Evolutionary conservation across 2,888 invertebrate species (phyloP).

Genomic region (Liposcelis brunnea): DNA sequence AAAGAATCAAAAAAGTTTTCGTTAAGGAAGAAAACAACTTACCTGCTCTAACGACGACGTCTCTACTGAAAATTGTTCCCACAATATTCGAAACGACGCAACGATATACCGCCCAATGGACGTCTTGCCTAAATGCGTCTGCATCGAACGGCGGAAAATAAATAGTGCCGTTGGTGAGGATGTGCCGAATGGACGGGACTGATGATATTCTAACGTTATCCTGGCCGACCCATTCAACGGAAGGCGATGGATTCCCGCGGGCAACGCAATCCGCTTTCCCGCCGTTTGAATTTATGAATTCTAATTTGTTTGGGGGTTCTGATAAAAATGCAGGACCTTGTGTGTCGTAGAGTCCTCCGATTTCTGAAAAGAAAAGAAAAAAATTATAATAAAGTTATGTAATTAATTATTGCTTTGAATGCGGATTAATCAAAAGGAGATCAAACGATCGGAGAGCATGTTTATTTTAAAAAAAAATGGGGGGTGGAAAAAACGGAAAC

Average conservation of each 20-base stretch:
- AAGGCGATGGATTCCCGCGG: slow-evolving; percentile 34
- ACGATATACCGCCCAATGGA: slow-evolving; percentile 36
- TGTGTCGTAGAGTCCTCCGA: slow-evolving; percentile 33
- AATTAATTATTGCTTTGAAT: too few species aligned
- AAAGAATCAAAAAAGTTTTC: too few species aligned
- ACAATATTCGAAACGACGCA: slow-evolving; percentile 34
- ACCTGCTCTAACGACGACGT: slow-evolving; percentile 35
- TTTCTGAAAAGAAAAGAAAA: slow-evolving; percentile 19
- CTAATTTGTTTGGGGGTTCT: slow-evolving; percentile 34
- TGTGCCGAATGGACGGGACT: slow-evolving; percentile 33
- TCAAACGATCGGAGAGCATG: too few species aligned
- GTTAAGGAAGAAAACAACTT: too few species aligned
- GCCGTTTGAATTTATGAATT: slow-evolving; percentile 36
- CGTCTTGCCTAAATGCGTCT: slow-evolving; percentile 37
- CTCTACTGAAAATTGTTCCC: slow-evolving; percentile 34
- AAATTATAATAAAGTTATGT: too few species aligned
- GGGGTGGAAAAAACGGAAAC: too few species aligned
- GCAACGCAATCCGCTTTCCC: slow-evolving; percentile 34
- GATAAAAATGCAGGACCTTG: slow-evolving; percentile 35
- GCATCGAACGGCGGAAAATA: slow-evolving; percentile 37
- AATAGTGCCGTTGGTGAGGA: slow-evolving; percentile 34
- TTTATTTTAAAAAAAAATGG: too few species aligned
- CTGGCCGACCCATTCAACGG: slow-evolving; percentile 34
- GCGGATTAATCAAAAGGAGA: too few species aligned
- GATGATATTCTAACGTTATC: slow-evolving; percentile 33